phyloP scores from a whole-genome alignment of 23 tunicate species.

The Trididemnum miniatum region DNA sequence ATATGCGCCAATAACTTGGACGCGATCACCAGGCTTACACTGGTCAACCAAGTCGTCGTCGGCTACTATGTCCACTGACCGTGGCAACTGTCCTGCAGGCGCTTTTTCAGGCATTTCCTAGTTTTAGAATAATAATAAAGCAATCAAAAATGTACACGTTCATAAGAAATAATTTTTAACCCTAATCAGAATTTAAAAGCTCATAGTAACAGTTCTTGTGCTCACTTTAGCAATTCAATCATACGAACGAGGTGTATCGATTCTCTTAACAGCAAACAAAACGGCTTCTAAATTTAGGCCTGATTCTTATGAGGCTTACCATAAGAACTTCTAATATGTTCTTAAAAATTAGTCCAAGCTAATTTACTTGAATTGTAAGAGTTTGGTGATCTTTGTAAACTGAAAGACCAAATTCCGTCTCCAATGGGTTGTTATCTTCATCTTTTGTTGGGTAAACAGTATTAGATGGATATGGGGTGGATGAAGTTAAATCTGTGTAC shows the following conservation, averaged over 20 bases:
- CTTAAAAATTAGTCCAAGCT: no score
- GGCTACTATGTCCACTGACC: conserved; percentile 90
- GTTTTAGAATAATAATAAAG: no score
- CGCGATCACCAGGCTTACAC: conserved; percentile 98
- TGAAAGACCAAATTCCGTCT: conserved; percentile 96
- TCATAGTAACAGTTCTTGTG: no score
- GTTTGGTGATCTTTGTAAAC: conserved; percentile 97
- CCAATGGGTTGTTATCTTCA: conserved; percentile 87
- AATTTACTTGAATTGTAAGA: conserved; percentile 63
- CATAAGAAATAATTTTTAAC: no score
- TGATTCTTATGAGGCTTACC: no score
- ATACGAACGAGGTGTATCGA: no score
- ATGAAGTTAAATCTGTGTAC: conserved; percentile 91
- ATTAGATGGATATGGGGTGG: conserved; percentile 61
- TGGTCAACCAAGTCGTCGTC: conserved; percentile 93
- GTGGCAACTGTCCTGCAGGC: conserved; percentile 96
- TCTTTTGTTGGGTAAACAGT: conserved; percentile 94
- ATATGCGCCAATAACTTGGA: conserved; percentile 82
- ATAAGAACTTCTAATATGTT: no score
- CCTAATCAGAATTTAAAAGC: no score
- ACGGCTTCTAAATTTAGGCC: no score
- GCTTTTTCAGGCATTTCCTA: conserved; percentile 99
- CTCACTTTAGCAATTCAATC: no score
- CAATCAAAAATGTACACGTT: no score
- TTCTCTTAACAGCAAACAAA: no score